Evolutionary conservation across 2,113 vertebrate genomes (phyloP).

Genomic region (Tinamus guttatus): DNA sequence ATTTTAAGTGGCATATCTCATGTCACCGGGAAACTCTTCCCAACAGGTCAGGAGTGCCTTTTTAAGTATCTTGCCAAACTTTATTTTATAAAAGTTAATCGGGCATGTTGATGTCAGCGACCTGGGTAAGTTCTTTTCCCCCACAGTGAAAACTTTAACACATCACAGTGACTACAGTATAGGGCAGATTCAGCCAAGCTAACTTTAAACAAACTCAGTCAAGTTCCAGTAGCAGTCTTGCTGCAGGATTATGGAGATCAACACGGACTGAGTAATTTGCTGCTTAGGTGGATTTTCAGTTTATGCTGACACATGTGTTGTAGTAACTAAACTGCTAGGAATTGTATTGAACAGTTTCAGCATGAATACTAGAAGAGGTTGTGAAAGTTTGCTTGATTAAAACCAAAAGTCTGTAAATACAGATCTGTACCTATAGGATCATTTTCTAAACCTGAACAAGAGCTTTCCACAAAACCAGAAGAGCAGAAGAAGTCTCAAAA

Average conservation of each 20-base stretch:
- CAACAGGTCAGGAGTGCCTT: background rate
- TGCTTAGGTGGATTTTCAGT: constrained; percentile 23
- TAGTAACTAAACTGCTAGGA: background rate
- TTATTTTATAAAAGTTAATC: background rate
- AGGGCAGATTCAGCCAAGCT: background rate
- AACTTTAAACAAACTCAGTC: background rate
- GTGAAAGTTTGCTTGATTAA: background rate
- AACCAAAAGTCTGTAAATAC: constrained; percentile 8
- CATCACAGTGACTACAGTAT: background rate
- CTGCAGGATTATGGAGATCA: constrained; percentile 11
- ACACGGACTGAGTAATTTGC: background rate
- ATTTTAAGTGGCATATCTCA: background rate
- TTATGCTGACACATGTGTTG: background rate
- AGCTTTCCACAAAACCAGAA: background rate
- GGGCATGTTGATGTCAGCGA: background rate
- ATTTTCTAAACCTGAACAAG: constrained; percentile 1
- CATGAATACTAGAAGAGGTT: background rate
- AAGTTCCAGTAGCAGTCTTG: background rate
- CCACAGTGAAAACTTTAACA: background rate
- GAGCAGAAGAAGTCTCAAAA: background rate
- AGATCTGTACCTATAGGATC: background rate
- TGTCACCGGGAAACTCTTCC: background rate
- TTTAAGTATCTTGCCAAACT: background rate
- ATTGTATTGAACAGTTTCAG: background rate
- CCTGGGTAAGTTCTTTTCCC: background rate